Base-by-base conservation (phyloP, 2,113 vertebrate species). In the Grallaria varia region DNA sequence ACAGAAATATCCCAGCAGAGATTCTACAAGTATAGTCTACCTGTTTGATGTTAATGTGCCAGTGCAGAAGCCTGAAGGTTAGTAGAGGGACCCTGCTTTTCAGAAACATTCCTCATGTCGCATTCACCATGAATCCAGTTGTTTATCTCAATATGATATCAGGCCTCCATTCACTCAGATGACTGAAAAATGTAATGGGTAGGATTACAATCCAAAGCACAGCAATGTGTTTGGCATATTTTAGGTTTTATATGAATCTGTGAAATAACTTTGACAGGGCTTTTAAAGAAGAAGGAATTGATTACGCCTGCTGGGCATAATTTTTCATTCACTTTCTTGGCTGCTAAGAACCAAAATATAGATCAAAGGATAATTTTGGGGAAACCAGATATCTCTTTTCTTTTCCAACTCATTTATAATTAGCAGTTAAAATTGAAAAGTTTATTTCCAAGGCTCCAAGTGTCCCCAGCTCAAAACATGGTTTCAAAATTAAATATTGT, bases 171-270 rank as follows among this genome's bases (percentile, higher is more conserved):
- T 10, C 4, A 4, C 47, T 94, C 42, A 62, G 40, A 17, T 92
- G 40, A 71, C 14, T 62, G 45, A 39, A 93, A 78, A n/a, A 50
- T 10, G 5, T 58, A 53, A 45, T 16, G 18, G 8, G 6, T 42
- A 14, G 15, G 5, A 10, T 74, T 87, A 56, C 0, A 5, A 16
- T 49, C 12, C 3, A 2, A 62, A 37, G 11, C 3, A 2, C 7
- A n/a, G 4, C 4, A 23, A 10, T 47, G 14, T 47, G 12, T 45
- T 73, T 50, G 33, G 24, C 3, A 9, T 66, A 87, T 69, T 82
- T 16, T 35, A 79, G 11, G 2, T 76, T 87, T 83, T 58, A 35
- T 14, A 30, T 21, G 35, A 73, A 87, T 74, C 44, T 23, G 3
- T 75, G 40, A 82, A 49, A 50, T 72, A 83, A 28, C 2, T 68